Evolutionary conservation across 2,888 invertebrate genomes (phyloP).

Genomic region (Dilophus febrilis): DNA sequence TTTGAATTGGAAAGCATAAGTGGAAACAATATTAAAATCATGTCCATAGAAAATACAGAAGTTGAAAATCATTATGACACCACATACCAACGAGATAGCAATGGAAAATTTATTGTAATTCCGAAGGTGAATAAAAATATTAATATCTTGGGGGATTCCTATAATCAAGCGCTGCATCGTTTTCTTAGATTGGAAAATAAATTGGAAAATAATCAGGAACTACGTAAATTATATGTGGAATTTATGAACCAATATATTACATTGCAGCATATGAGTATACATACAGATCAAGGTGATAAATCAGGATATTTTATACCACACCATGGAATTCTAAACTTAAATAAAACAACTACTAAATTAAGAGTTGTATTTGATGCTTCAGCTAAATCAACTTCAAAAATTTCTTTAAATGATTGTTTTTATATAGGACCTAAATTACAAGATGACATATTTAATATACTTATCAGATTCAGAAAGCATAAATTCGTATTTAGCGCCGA

Average conservation of each 20-base stretch:
- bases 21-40: no score
- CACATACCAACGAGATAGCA: no score
- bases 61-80: no score
- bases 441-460: conserved; percentile 9
- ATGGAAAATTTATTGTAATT: no score
- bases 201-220: no score
- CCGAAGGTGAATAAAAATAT: no score
- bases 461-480: conserved; percentile 6
- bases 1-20: no score
- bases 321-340: neutral
- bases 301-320: conserved; percentile 1
- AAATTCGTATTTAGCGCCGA: conserved; percentile 12
- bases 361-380: conserved; percentile 6
- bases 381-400: conserved; percentile 6
- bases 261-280: neutral
- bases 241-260: neutral
- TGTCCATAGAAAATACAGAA: no score
- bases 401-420: conserved; percentile 13
- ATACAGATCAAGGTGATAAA: neutral
- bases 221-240: neutral
- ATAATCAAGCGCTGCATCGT: no score
- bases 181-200: no score
- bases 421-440: conserved; percentile 13
- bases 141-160: no score
- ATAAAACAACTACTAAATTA: conserved; percentile 6